A percentile compares a stretch with the other conserved stretches of the same genome.
phyloP scores from a whole-genome alignment of 2,888 invertebrate genomes.

The Aphidoletes aphidimyza region DNA sequence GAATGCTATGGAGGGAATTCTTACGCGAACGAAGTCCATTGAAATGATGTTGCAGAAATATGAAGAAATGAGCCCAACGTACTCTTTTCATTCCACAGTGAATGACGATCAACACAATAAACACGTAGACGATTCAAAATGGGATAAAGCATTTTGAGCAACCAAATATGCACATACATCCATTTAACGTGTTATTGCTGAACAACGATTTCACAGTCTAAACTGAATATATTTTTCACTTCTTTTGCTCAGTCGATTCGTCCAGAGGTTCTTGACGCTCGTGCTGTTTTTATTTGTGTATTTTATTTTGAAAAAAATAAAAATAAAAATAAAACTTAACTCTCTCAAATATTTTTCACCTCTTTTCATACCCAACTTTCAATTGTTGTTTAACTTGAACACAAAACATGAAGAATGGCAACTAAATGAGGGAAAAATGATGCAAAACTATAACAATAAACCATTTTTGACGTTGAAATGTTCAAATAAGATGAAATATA shows the following conservation, averaged over 20 bases:
- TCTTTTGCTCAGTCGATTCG: background rate
- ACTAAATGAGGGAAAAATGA: slow-evolving; percentile 21
- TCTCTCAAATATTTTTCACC: background rate
- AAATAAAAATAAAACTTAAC: too few species aligned
- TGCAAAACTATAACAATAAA: slow-evolving; percentile 33
- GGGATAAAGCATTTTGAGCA: background rate
- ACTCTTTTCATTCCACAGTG: background rate
- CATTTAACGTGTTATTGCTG: slow-evolving; percentile 5
- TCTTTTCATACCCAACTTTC: background rate
- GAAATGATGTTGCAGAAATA: background rate
- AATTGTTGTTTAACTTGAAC: slow-evolving; percentile 29
- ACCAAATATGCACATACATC: slow-evolving; percentile 19
- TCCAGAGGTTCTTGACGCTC: background rate
- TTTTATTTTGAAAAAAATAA: too few species aligned
- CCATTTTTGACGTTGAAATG: background rate
- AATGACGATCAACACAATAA: slow-evolving; percentile 50
- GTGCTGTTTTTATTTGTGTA: background rate
- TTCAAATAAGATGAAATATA: background rate
- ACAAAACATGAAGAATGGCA: slow-evolving; percentile 45
- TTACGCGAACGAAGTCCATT: slow-evolving; percentile 6
- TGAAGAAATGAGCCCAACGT: slow-evolving; percentile 41
- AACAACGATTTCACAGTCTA: background rate
- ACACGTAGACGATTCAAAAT: slow-evolving; percentile 33
- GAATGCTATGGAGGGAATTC: background rate
- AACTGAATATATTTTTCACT: background rate